These are phyloP conservation scores for Epinotia nisella DNA, from an alignment of 2,888 invertebrate species.

Conservation along the genomic window DNA sequence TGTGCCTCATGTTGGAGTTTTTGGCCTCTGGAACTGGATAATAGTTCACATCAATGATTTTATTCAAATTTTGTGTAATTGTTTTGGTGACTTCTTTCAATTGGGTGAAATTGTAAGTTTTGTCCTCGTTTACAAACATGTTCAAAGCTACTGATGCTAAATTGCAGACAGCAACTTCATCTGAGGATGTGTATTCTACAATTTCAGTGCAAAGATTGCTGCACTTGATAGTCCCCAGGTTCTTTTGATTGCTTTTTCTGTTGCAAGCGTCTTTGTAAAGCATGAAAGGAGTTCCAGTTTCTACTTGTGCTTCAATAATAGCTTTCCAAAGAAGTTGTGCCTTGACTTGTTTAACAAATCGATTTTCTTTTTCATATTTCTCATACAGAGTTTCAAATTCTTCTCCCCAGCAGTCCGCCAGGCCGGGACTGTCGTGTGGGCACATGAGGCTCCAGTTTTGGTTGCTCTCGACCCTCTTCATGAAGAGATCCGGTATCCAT, in stretches of 20 bases:
- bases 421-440: slow-evolving; percentile 95
- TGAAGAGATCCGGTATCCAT: slow-evolving; percentile 99
- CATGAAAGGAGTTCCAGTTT: slow-evolving; percentile 99
- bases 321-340: slow-evolving; percentile 97
- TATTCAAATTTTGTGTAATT: slow-evolving; percentile 96
- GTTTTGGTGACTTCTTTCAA: slow-evolving; percentile 94
- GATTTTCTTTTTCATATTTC: slow-evolving; percentile 93
- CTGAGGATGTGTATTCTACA: slow-evolving; percentile 95
- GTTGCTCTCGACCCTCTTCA: slow-evolving; percentile 95
- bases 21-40: slow-evolving; percentile 97
- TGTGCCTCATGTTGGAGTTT: slow-evolving; percentile 93
- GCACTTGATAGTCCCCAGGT: slow-evolving; percentile 98
- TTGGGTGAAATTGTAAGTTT: slow-evolving; percentile 94
- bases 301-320: slow-evolving; percentile 97
- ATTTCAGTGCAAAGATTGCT: slow-evolving; percentile 99
- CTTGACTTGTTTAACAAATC: slow-evolving; percentile 87
- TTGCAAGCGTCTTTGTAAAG: slow-evolving; percentile 98
- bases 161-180: slow-evolving; percentile 99
- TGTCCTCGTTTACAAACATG: slow-evolving; percentile 93
- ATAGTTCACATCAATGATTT: slow-evolving; percentile 97
- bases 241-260: slow-evolving; percentile 98
- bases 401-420: slow-evolving; percentile 97
- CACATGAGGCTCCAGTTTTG: slow-evolving; percentile 98
- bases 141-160: slow-evolving; percentile 98
- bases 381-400: slow-evolving; percentile 95